Evolutionary conservation across 2,888 invertebrate species (phyloP).

Genomic region (Drosophila stalkeri): DNA sequence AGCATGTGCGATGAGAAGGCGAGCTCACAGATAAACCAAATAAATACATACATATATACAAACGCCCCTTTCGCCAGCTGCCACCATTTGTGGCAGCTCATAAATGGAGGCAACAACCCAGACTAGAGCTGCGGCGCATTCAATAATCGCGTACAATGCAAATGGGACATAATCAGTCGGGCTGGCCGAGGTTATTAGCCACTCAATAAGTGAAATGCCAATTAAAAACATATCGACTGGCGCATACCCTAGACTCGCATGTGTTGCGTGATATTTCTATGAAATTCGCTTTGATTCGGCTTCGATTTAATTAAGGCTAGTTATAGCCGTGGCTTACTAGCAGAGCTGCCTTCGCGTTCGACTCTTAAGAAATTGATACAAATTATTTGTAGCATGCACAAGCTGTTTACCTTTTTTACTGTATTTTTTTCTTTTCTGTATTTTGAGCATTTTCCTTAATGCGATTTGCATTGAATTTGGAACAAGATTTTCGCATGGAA

Average conservation of each 20-base stretch:
- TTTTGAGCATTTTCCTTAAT: constrained; percentile 66
- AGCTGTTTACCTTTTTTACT: constrained; percentile 27
- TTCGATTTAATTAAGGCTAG: constrained; percentile 5
- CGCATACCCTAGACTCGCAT: neutral
- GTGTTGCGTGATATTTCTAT: neutral
- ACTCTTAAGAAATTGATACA: constrained; percentile 58
- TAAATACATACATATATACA: neutral
- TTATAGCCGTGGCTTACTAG: constrained; percentile 1
- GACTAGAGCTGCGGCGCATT: constrained; percentile 22
- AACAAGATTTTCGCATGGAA: constrained; percentile 55
- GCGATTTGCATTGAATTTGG: constrained; percentile 79
- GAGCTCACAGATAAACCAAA: constrained; percentile 15
- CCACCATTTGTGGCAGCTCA: constrained; percentile 29
- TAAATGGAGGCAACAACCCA: constrained; percentile 45
- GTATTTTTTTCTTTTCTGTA: constrained; percentile 35
- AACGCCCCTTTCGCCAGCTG: constrained; percentile 20
- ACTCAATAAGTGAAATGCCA: constrained; percentile 47
- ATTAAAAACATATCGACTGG: constrained; percentile 36
- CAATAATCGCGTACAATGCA: constrained; percentile 38
- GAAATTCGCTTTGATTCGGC: neutral
- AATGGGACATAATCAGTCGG: constrained; percentile 53
- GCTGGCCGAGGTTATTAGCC: constrained; percentile 49
- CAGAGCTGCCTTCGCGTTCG: constrained; percentile 1
- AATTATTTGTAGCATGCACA: constrained; percentile 61
- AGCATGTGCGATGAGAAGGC: constrained; percentile 33